phyloP scores from a whole-genome alignment of 2,888 invertebrate genomes.

The Polydrusus pterygomalis region DNA sequence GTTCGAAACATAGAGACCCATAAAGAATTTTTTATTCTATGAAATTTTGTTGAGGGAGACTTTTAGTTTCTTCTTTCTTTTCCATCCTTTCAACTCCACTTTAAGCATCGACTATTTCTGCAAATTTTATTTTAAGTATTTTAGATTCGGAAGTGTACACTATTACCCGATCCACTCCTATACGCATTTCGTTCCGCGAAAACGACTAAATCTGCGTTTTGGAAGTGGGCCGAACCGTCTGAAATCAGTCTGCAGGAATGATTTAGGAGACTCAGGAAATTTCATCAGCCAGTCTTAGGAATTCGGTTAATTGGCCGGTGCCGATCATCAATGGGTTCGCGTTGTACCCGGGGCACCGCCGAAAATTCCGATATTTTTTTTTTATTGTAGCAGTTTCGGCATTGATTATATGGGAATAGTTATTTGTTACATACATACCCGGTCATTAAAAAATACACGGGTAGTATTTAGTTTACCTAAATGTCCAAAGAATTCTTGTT shows the following conservation, averaged over 20 bases:
- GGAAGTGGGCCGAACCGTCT: constrained; percentile 55
- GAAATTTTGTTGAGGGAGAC: no score
- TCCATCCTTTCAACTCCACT: no score
- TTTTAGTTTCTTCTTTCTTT: no score
- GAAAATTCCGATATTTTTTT: constrained; percentile 45
- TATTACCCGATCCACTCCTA: no score
- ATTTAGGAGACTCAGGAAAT: constrained; percentile 54
- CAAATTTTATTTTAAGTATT: no score
- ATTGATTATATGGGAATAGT: constrained; percentile 19
- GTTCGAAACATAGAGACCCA: no score
- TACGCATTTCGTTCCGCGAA: constrained; percentile 14
- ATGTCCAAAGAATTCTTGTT: not conserved
- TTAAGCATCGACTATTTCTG: no score
- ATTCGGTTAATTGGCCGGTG: constrained; percentile 48
- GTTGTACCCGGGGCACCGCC: constrained; percentile 38
- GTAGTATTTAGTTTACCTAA: constrained; percentile 1
- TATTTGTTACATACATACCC: constrained; percentile 12
- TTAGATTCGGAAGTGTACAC: no score
- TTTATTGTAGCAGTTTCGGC: not conserved
- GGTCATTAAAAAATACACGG: constrained; percentile 14
- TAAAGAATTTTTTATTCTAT: no score
- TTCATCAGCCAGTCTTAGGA: constrained; percentile 51
- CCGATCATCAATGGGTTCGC: constrained; percentile 46
- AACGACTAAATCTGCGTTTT: constrained; percentile 42
- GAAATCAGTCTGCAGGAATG: constrained; percentile 51